Percentiles rank a stretch among this genome's conserved stretches.
These are phyloP conservation scores for Diaprepes abbreviatus DNA, from an alignment of 2,888 invertebrate genomes.

Conservation along the genomic window DNA sequence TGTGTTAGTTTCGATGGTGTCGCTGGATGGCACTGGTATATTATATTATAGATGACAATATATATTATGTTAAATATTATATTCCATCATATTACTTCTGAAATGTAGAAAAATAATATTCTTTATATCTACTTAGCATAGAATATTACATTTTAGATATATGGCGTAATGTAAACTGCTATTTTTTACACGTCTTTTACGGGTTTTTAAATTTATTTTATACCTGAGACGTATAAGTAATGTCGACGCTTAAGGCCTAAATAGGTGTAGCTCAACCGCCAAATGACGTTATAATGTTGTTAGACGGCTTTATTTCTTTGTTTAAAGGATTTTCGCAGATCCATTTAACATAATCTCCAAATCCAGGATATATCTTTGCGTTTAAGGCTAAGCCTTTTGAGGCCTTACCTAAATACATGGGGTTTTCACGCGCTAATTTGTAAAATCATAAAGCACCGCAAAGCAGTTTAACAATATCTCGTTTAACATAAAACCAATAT, in stretches of 20 bases:
- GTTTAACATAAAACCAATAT: background rate
- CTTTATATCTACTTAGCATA: too few relatives aligned
- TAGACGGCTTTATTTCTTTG: background rate
- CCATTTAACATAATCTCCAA: slow-evolving; percentile 2
- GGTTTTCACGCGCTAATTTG: background rate
- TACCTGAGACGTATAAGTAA: background rate
- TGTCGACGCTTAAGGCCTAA: background rate
- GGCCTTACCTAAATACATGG: slow-evolving; percentile 4
- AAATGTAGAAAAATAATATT: too few relatives aligned
- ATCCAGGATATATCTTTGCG: slow-evolving; percentile 9
- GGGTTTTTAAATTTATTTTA: too few relatives aligned
- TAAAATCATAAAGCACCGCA: too few relatives aligned
- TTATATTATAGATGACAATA: too few relatives aligned
- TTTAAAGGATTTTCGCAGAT: slow-evolving; percentile 10
- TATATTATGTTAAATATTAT: too few relatives aligned
- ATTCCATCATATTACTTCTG: too few relatives aligned
- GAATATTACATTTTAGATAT: too few relatives aligned
- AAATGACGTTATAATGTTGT: slow-evolving; percentile 9
- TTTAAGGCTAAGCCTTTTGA: background rate
- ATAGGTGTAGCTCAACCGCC: background rate
- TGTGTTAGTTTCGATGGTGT: too few relatives aligned
- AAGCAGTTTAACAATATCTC: background rate
- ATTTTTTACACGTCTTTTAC: too few relatives aligned
- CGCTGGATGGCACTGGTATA: too few relatives aligned
- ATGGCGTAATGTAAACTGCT: too few relatives aligned